phyloP scores from a whole-genome alignment of 2,888 invertebrate genomes.

The Leucophenga montana region DNA sequence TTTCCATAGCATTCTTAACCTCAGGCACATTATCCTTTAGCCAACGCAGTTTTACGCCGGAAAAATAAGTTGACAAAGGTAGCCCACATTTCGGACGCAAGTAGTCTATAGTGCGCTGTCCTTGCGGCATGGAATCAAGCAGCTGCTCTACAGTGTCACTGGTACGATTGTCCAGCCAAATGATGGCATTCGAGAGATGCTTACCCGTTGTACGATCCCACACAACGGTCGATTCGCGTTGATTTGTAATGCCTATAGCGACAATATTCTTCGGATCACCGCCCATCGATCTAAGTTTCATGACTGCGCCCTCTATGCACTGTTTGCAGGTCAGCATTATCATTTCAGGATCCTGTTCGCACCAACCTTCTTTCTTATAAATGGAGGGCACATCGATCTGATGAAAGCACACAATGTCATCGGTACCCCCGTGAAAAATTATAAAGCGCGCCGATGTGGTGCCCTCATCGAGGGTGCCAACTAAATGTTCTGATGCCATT shows the following conservation, averaged over 20 bases:
- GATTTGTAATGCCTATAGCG: conserved; percentile 94
- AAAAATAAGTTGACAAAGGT: conserved; percentile 94
- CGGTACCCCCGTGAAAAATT: conserved; percentile 87
- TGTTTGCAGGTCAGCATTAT: conserved; percentile 85
- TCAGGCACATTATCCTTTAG: conserved; percentile 88
- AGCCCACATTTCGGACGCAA: conserved; percentile 87
- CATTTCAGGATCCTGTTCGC: conserved; percentile 93
- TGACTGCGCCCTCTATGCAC: conserved; percentile 87
- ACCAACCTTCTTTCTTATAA: conserved; percentile 94
- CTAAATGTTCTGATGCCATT: conserved; percentile 69
- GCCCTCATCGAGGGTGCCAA: conserved; percentile 97
- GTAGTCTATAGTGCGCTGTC: conserved; percentile 81
- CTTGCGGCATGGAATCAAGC: conserved; percentile 82
- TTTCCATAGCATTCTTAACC: conserved; percentile 83
- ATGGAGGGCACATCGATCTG: conserved; percentile 87
- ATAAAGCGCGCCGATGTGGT: conserved; percentile 97
- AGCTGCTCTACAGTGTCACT: conserved; percentile 89
- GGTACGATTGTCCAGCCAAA: conserved; percentile 97
- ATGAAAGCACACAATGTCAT: conserved; percentile 90
- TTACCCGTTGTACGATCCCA: conserved; percentile 92
- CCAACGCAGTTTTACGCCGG: conserved; percentile 95
- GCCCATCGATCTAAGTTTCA: conserved; percentile 78
- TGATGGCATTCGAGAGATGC: conserved; percentile 95
- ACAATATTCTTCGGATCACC: conserved; percentile 80
- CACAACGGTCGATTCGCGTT: conserved; percentile 95